These are phyloP conservation scores for Troides oblongomaculatus DNA, from an alignment of 2,888 invertebrate species.

Conservation along the genomic window DNA sequence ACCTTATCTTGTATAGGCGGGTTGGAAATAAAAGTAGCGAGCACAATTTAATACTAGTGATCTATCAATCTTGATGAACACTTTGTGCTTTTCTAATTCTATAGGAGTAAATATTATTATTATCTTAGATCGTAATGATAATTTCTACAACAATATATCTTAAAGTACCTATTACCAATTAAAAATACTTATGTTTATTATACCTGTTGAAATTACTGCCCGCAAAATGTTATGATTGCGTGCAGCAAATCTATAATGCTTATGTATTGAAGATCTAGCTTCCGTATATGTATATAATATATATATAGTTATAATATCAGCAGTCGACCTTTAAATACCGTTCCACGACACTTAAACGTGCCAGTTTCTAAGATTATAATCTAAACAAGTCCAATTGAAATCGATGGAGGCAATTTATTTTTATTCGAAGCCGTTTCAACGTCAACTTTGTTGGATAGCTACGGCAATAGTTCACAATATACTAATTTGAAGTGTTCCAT, in stretches of 20 bases:
- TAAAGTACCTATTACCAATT: neutral
- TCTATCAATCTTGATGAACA: too few relatives aligned
- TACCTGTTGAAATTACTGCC: neutral
- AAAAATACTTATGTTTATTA: neutral
- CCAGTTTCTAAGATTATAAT: constrained; percentile 28
- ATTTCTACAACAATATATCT: neutral
- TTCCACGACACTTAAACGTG: constrained; percentile 27
- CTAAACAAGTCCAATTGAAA: constrained; percentile 29
- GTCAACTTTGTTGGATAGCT: neutral
- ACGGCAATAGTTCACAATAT: neutral
- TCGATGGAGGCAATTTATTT: constrained; percentile 28
- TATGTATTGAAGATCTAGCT: constrained; percentile 17
- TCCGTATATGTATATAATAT: constrained; percentile 16
- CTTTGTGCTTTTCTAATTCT: neutral
- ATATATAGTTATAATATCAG: neutral
- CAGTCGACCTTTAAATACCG: constrained; percentile 27
- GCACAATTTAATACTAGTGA: too few relatives aligned
- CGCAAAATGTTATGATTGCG: constrained; percentile 21
- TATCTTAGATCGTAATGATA: neutral
- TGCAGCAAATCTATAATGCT: constrained; percentile 9
- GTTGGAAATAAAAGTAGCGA: too few relatives aligned
- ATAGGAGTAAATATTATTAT: neutral
- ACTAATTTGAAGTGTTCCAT: neutral
- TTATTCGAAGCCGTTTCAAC: constrained; percentile 22
- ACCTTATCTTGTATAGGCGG: too few relatives aligned